phyloP scores from a whole-genome alignment of 2,888 invertebrate genomes.

The Callyntrura sp. region DNA sequence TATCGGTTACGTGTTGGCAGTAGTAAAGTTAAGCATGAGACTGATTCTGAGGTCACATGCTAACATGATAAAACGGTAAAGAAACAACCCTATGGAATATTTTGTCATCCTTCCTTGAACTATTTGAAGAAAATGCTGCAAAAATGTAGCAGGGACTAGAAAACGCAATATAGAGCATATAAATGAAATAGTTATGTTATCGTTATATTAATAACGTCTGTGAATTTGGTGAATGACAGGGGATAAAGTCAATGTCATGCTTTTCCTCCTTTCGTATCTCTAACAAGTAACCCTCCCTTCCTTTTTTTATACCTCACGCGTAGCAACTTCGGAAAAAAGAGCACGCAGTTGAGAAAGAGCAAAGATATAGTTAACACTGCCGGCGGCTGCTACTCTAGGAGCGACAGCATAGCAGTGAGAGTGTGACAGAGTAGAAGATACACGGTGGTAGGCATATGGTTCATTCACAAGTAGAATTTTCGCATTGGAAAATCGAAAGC shows the following conservation, averaged over 20 bases:
- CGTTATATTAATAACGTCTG: constrained; percentile 5
- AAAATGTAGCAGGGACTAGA: neutral
- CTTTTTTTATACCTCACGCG: too few relatives aligned
- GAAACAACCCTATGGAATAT: too few relatives aligned
- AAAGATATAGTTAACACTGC: too few relatives aligned
- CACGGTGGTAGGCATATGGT: too few relatives aligned
- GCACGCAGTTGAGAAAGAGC: constrained; percentile 15
- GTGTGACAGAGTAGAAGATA: constrained; percentile 32
- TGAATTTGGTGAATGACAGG: constrained; percentile 50
- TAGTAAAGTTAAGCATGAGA: constrained; percentile 21
- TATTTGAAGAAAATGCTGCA: neutral
- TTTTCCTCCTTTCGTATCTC: constrained; percentile 27
- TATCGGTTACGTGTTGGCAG: neutral
- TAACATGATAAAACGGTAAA: too few relatives aligned
- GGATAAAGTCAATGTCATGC: constrained; percentile 58
- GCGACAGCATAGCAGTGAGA: too few relatives aligned
- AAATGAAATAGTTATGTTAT: constrained; percentile 1
- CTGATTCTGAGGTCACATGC: too few relatives aligned
- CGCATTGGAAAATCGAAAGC: neutral
- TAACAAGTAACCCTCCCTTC: constrained; percentile 1
- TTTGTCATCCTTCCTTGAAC: constrained; percentile 51
- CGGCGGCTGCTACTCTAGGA: constrained; percentile 63
- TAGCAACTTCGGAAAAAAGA: constrained; percentile 12
- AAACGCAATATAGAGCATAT: constrained; percentile 21
- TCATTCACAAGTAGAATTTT: too few relatives aligned